These are phyloP conservation scores for Magallana nippona DNA, from an alignment of 2,888 invertebrate species.

Conservation along the genomic window DNA sequence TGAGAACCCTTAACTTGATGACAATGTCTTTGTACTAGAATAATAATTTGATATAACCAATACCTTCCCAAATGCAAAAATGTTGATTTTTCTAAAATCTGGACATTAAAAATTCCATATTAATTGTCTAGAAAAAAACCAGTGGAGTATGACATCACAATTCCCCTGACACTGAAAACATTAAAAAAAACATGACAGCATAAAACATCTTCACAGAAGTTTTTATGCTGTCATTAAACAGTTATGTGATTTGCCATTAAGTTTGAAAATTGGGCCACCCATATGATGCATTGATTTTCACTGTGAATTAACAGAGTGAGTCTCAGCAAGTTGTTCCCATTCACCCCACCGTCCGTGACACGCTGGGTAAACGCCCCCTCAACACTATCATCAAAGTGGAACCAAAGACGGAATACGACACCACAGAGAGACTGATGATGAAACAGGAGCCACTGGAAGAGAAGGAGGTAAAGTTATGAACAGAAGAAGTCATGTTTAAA, in stretches of 20 bases:
- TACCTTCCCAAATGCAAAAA: no score
- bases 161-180: no score
- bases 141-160: neutral
- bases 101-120: neutral
- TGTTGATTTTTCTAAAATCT: neutral
- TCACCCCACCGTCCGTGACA: conserved; percentile 86
- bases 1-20: no score
- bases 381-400: conserved; percentile 41
- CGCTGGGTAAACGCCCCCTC: conserved; percentile 69
- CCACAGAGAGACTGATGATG: neutral
- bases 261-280: no score
- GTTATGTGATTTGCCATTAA: no score
- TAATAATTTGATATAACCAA: no score
- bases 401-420: neutral
- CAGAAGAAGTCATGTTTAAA: no score
- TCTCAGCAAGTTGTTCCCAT: conserved; percentile 78
- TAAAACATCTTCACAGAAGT: no score
- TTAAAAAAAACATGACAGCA: no score
- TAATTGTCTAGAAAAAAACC: neutral
- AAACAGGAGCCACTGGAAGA: conserved; percentile 24
- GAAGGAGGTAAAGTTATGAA: neutral
- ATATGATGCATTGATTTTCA: no score
- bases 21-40: no score
- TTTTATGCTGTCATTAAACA: no score
- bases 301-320: conserved; percentile 52